Evolutionary conservation across 2,797 vertebrate species (phyloP), one percentile per base, ranked within the genome.

Genomic region (Scolopax bukidnonensis): DNA sequence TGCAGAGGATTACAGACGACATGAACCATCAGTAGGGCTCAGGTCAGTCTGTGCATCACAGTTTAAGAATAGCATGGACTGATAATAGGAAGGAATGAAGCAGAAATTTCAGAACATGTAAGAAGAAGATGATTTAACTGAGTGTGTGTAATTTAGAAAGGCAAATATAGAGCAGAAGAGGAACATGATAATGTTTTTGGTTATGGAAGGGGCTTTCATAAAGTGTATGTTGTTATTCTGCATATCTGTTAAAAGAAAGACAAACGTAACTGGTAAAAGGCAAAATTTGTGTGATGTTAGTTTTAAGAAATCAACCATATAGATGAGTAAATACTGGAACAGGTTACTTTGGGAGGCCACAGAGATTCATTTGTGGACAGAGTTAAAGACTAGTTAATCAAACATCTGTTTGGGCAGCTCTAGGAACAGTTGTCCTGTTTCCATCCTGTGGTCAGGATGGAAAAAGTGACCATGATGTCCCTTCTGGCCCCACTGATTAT

Each of bases 221-320:
- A 56, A 12, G 25, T 76, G n/a, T 59, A 6, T 63, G 20, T 47
- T 53, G 13, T 53, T 90, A 17, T 53, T 83, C 59, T 85, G 23
- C 3, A 1, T 53, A 21, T 68, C 38, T 21, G 4, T 59, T 54
- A 50, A 38, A 51, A 76, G 43, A 30, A 36, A 71, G 40, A 38
- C 28, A 83, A 54, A 38, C 15, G 13, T 28, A n/a, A 64, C 16
- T 32, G 20, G 41, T 16, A 28, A 68, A 63, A 83, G 24, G 40
- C 2, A 12, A 36, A 63, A 25, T 71, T 3, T 41, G 16, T 71
- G 63, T 33, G 9, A 40, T 16, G 9, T 12, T 69, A 53, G 13
- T 11, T 45, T 47, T 11, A 40, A 48, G 43, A 14, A 4, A 6
- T 12, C 10, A 50, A 1, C 5, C 23, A 3, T 10, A 36, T 1